Evolutionary conservation across 2,113 vertebrate species (phyloP).

Genomic region (Ammodytes dubius): DNA sequence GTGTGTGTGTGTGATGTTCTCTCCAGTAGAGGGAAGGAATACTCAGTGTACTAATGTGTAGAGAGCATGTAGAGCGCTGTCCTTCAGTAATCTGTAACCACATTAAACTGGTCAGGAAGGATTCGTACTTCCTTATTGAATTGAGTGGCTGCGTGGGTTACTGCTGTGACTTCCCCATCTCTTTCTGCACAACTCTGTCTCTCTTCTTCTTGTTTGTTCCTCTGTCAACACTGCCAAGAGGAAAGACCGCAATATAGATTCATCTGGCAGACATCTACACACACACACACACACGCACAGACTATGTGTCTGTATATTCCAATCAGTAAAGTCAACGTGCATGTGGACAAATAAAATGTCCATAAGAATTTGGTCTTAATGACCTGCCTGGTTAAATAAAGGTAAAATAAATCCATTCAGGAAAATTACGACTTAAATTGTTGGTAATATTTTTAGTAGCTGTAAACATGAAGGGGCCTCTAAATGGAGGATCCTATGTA

Average conservation of each 20-base stretch:
- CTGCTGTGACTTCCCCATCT: slow-evolving; percentile 23
- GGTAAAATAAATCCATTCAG: neutral
- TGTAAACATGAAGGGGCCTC: neutral
- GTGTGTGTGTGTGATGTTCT: neutral
- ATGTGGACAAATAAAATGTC: neutral
- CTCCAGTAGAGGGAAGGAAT: neutral
- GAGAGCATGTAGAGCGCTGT: slow-evolving; percentile 20
- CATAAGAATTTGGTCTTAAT: no score
- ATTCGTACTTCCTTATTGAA: slow-evolving; percentile 66
- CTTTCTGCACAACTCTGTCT: neutral
- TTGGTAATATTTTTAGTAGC: neutral
- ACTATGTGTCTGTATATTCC: neutral
- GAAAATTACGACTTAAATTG: neutral
- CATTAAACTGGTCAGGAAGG: slow-evolving; percentile 50
- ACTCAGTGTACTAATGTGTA: neutral
- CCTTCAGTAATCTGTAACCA: slow-evolving; percentile 27
- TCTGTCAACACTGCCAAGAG: slow-evolving; percentile 13
- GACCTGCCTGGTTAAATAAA: no score
- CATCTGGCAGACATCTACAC: slow-evolving; percentile 59
- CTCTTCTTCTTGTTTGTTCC: slow-evolving; percentile 26
- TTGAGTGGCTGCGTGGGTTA: slow-evolving; percentile 54
- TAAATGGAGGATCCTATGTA: neutral
- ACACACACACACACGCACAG: slow-evolving; percentile 31
- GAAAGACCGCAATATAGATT: slow-evolving; percentile 25
- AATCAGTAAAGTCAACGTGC: neutral